Base-by-base conservation (phyloP, 2,888 invertebrate genomes). In the Amphipyra berbera region DNA sequence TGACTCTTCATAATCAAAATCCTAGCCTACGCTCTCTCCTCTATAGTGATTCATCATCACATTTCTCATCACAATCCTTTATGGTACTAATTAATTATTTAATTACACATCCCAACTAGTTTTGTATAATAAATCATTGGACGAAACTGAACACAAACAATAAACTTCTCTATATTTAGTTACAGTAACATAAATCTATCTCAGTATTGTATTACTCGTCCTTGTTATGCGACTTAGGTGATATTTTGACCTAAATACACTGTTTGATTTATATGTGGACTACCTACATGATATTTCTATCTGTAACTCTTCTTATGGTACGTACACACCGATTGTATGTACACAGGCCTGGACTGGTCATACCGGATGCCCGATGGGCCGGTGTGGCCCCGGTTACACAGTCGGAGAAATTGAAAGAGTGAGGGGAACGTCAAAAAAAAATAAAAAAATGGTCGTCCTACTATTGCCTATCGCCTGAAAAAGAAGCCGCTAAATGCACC, bases 141-240 rank as follows among this genome's bases (percentile, higher is more conserved):
- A 37, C 12, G 14, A 33, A 47, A 41, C 37, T 44, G 6, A 27
- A 49, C n/a, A 15, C 2, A 21, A n/a, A 41, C 40, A 38, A 38
- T 65, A 52, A 49, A 56, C 35, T 55, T 49, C 1, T 54, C 59
- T 42, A 55, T 55, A 58, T 58, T 58, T 27, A 50, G 13, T 52
- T 42, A 58, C 44, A 41, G 38, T 27, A n/a, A 44, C 42, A 66
- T 66, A 44, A 60, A 66, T 67, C 46, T 46, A 47, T 30, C 2
- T 35, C 33, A 15, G 55, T 67, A 59, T 67, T 60, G n/a, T 47
- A 37, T 67, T 60, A 67, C 67, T 33, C 61, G 67, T 67, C 68
- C 67, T 67, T 67, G 68, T 6, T 13, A 5, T 2, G 12, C 42
- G 58, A 37, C 14, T 50, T 55, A 40, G 46, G 60, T 60, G 54